Conservation (phyloP, 2,888 invertebrate species). For the Fragum whitleyi region DNA sequence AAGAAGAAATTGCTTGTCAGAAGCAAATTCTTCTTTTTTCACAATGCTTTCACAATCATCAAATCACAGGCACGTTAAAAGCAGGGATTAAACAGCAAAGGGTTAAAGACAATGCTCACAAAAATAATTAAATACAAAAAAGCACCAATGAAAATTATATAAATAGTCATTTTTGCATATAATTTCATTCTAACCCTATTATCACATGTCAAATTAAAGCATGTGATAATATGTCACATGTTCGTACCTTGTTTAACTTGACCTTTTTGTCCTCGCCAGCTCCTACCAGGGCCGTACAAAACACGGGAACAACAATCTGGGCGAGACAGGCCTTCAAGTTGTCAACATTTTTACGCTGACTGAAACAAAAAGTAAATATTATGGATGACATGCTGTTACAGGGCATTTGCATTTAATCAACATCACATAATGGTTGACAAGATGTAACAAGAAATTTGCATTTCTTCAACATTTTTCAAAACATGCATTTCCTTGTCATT, state of each 20-base stretch:
- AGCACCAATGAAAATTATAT: too few relatives aligned
- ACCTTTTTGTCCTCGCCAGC: constrained; percentile 94
- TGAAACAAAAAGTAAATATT: constrained; percentile 85
- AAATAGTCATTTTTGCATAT: not conserved
- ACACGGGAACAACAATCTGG: constrained; percentile 98
- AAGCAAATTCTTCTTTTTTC: constrained; percentile 7
- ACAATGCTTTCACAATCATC: constrained; percentile 1
- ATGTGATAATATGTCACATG: constrained; percentile 4
- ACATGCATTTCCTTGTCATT: not conserved
- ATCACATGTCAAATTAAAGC: not conserved
- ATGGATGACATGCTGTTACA: not conserved
- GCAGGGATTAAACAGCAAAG: not conserved
- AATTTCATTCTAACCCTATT: not conserved
- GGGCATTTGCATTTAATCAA: not conserved
- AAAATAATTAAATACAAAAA: too few relatives aligned
- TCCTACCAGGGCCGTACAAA: constrained; percentile 95
- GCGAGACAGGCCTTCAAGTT: constrained; percentile 97
- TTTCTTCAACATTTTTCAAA: not conserved
- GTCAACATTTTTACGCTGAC: constrained; percentile 97
- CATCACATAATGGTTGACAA: not conserved
- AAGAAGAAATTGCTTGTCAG: constrained; percentile 15
- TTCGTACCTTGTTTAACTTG: constrained; percentile 92
- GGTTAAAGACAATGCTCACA: not conserved
- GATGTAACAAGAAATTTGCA: constrained; percentile 11
- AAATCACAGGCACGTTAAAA: too few relatives aligned